phyloP scores from a whole-genome alignment of 2,113 vertebrate species.

The Marmota monax region DNA sequence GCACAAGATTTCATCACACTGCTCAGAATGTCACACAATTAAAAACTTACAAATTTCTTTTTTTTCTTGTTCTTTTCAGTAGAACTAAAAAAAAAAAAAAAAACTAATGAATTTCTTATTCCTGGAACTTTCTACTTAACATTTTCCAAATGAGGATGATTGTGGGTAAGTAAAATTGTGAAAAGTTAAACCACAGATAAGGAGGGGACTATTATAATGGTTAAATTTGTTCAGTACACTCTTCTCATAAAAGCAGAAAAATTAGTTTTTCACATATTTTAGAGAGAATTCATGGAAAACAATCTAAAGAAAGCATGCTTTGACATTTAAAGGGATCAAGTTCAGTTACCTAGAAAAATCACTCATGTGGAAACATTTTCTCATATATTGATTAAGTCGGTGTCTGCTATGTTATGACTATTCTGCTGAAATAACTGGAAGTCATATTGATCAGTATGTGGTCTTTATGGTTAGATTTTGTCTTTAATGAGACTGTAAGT shows the following conservation, averaged over 20 bases:
- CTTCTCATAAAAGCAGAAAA: conserved; percentile 47
- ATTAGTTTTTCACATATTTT: neutral
- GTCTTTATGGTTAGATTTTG: conserved; percentile 35
- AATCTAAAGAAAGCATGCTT: neutral
- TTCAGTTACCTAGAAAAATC: conserved; percentile 40
- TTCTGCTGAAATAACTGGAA: conserved; percentile 53
- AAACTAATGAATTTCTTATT: neutral
- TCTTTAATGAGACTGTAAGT: conserved; percentile 34
- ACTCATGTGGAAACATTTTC: conserved; percentile 30
- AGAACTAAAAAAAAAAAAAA: no score
- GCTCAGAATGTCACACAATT: neutral
- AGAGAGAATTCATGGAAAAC: neutral
- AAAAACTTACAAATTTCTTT: neutral
- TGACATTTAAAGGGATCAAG: conserved; percentile 14
- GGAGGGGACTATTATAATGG: neutral
- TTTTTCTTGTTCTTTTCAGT: no score
- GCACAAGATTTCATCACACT: neutral
- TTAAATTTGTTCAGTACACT: neutral
- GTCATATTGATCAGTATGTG: conserved; percentile 21
- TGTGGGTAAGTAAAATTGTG: neutral
- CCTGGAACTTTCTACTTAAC: neutral
- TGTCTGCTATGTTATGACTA: conserved; percentile 46
- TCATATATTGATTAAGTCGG: neutral
- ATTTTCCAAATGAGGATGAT: neutral
- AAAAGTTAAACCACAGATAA: neutral